Percentiles rank a stretch among this genome's conserved stretches.
These are phyloP conservation scores for Tretioscincus oriximinensis DNA, from an alignment of 2,113 vertebrate genomes.

Conservation along the genomic window DNA sequence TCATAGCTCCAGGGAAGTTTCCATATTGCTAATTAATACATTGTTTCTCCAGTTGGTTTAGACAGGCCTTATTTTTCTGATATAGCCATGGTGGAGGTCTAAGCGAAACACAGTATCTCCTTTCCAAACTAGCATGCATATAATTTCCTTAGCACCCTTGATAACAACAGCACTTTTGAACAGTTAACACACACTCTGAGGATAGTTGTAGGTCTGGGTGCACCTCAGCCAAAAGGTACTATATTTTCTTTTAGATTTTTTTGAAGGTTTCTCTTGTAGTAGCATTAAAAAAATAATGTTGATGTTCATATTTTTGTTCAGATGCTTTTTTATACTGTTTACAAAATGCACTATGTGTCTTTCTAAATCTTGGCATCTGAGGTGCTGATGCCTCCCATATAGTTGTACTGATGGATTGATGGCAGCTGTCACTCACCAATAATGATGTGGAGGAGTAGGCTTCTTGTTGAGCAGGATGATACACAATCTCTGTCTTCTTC, in stretches of 20 bases:
- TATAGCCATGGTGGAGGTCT: not conserved
- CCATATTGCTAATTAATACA: not conserved
- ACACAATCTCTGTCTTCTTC: too few species aligned
- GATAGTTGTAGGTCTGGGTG: slow-evolving; percentile 52
- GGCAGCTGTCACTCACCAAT: too few species aligned
- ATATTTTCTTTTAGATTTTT: slow-evolving; percentile 44
- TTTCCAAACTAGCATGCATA: slow-evolving; percentile 10
- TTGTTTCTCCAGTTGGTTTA: not conserved
- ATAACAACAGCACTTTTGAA: slow-evolving; percentile 28
- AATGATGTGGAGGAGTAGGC: too few species aligned
- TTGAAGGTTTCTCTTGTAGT: slow-evolving; percentile 30
- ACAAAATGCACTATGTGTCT: too few species aligned
- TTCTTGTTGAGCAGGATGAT: too few species aligned
- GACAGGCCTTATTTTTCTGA: not conserved
- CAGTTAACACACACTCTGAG: slow-evolving; percentile 39
- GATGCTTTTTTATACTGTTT: too few species aligned
- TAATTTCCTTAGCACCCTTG: slow-evolving; percentile 20
- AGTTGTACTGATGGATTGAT: too few species aligned
- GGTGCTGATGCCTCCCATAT: too few species aligned
- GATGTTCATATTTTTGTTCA: too few species aligned
- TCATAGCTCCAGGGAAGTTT: slow-evolving; percentile 14
- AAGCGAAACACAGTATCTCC: not conserved
- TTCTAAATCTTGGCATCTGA: too few species aligned
- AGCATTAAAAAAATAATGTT: slow-evolving; percentile 31
- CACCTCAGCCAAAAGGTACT: slow-evolving; percentile 54